A percentile compares a stretch with the other conserved stretches of the same genome.
These are phyloP conservation scores for Catostomus latipinnis DNA, from an alignment of 2,797 vertebrate genomes.

Conservation along the genomic window DNA sequence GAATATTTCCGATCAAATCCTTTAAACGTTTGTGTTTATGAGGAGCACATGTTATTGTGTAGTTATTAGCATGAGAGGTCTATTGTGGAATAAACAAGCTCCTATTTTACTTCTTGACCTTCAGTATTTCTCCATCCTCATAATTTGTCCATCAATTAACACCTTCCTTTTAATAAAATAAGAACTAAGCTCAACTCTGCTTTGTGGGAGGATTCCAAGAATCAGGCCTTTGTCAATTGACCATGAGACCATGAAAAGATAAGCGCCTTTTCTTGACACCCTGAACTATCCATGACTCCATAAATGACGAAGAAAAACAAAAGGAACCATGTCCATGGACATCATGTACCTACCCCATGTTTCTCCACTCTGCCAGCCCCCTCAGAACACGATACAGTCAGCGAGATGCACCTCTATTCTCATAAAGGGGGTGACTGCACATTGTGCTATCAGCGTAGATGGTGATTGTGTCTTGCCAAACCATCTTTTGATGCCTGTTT, in stretches of 20 bases:
- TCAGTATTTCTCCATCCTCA: not conserved
- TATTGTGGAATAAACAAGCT: not conserved
- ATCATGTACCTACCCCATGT: constrained; percentile 45
- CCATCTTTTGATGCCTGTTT: constrained; percentile 72
- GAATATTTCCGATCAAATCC: not conserved
- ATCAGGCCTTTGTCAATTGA: not conserved
- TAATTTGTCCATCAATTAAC: not conserved
- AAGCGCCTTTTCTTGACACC: constrained; percentile 20
- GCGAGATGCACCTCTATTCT: constrained; percentile 32
- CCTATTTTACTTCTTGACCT: not conserved
- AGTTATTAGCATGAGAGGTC: not conserved
- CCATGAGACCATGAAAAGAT: constrained; percentile 8
- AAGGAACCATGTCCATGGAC: constrained; percentile 44
- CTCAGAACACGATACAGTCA: constrained; percentile 37
- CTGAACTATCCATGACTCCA: constrained; percentile 28
- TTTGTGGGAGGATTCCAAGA: not conserved
- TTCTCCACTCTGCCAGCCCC: constrained; percentile 26
- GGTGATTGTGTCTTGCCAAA: constrained; percentile 62
- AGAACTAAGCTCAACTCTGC: not conserved
- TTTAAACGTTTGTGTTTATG: not conserved
- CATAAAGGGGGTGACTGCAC: not conserved
- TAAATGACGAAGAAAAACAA: not conserved
- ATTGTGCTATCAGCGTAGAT: constrained; percentile 50
- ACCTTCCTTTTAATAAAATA: constrained; percentile 6
- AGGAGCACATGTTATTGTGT: not conserved